Conservation (phyloP, 2,113 vertebrate species). For the Gobius niger region DNA sequence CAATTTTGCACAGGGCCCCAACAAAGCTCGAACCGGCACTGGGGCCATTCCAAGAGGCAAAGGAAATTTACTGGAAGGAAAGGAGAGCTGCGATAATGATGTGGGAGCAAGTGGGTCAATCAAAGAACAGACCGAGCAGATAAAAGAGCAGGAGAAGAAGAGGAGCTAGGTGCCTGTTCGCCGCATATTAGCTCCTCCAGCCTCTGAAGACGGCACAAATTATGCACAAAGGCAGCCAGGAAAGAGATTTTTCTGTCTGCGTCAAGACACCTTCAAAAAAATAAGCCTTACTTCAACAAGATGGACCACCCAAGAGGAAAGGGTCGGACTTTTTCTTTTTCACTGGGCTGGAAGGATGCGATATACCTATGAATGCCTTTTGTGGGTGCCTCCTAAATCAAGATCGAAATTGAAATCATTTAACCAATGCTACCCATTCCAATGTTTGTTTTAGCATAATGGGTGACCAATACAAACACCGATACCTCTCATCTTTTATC, state of each 20-base stretch:
- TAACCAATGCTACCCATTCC: neutral
- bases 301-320: constrained; percentile 15
- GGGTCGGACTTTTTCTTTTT: neutral
- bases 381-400: neutral
- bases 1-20: too few species aligned
- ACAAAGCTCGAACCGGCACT: neutral
- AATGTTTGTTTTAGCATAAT: neutral
- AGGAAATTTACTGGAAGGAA: constrained; percentile 19
- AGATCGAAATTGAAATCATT: neutral
- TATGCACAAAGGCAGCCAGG: constrained; percentile 9
- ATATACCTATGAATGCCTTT: too few species aligned
- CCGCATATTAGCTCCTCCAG: constrained; percentile 16
- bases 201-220: constrained; percentile 29
- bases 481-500: too few species aligned
- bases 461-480: too few species aligned
- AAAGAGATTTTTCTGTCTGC: constrained; percentile 8
- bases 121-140: constrained; percentile 41
- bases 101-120: constrained; percentile 48
- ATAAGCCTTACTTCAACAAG: constrained; percentile 28
- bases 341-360: neutral
- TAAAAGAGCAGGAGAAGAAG: constrained; percentile 23
- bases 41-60: constrained; percentile 20
- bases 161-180: constrained; percentile 20
- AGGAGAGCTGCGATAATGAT: constrained; percentile 37
- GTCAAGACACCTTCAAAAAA: constrained; percentile 20